A percentile compares a stretch with the other conserved stretches of the same genome.
phyloP scores from a whole-genome alignment of 2,888 invertebrate genomes.

The Polietes domitor region DNA sequence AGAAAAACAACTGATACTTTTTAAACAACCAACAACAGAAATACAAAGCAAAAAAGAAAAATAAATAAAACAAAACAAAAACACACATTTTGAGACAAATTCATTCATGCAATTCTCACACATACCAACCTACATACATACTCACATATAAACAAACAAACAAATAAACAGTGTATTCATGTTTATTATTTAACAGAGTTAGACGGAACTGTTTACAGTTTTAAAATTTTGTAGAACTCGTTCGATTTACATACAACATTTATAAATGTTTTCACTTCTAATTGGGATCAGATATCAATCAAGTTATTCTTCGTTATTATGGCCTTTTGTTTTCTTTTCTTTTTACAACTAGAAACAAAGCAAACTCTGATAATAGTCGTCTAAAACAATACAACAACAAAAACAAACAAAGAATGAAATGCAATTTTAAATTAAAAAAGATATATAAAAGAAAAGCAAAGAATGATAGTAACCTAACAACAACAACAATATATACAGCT shows the following conservation, averaged over 20 bases:
- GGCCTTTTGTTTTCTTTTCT: conserved; percentile 33
- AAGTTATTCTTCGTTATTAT: conserved; percentile 33
- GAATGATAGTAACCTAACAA: conserved; percentile 49
- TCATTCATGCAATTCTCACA: conserved; percentile 16
- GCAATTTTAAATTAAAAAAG: conserved; percentile 69
- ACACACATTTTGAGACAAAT: conserved; percentile 12
- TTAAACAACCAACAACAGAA: conserved; percentile 1
- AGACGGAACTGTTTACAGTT: too few species aligned
- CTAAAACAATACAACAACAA: conserved; percentile 69
- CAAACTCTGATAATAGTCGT: conserved; percentile 65
- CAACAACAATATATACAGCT: conserved; percentile 50
- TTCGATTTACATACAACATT: neutral
- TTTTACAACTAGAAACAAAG: conserved; percentile 68
- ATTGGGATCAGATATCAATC: conserved; percentile 53
- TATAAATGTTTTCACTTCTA: conserved; percentile 9
- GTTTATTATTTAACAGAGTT: neutral
- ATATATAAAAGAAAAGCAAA: conserved; percentile 68
- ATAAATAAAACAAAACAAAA: neutral
- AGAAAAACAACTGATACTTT: conserved; percentile 6
- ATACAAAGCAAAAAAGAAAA: neutral
- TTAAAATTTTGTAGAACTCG: conserved; percentile 2
- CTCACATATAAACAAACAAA: neutral
- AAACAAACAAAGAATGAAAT: conserved; percentile 68
- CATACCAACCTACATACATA: neutral
- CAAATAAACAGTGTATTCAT: neutral